Base-by-base conservation (phyloP, 2,888 invertebrate genomes). In the Diabrotica balteata region DNA sequence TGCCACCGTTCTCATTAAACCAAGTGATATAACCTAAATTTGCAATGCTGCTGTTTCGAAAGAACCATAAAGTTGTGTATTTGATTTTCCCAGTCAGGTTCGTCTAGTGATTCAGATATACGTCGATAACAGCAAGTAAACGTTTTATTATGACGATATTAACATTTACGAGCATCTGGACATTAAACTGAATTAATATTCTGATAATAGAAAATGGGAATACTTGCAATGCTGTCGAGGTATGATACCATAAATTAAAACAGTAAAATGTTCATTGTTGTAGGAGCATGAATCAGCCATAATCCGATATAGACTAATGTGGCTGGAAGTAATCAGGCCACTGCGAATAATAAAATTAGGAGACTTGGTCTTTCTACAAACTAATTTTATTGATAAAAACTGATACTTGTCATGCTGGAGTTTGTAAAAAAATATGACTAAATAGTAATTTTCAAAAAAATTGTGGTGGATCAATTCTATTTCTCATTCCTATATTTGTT, bases 101-200 rank as follows among this genome's bases (percentile, higher is more conserved):
- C 53, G 9, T 54, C 58, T 70, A 72, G 63, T 72, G 73, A 71
- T 70, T 68, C 72, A 72, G 73, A 74, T 75, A 73, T 70, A 32
- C 52, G 67, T 70, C 72, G 73, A 76, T 73, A 76, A 75, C 70
- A 72, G 68, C 74, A 74, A 74, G 73, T 74, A 74, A 74, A 74
- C 70, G 66, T 74, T 74, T 74, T 73, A 74, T 70, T 67, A 67
- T 69, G 68, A 65, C 67, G 65, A 42, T 42, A 54, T 54, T 54
- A 54, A 54, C 53, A 54, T 54, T 54, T 54, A 54, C 53, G 53
- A 54, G 43, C 53, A 54, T 32, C 53, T 54, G 53, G 53, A 54
- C 53, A 42, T 42, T 54, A 54, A 54, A 54, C 53, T 2, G 32
- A 54, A 54, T 54, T 54, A 54, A 54, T 54, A 54, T 54, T 54